Evolutionary conservation across 2,797 vertebrate species (phyloP), one percentile per base, ranked within the genome.

Genomic region (Lemur catta): DNA sequence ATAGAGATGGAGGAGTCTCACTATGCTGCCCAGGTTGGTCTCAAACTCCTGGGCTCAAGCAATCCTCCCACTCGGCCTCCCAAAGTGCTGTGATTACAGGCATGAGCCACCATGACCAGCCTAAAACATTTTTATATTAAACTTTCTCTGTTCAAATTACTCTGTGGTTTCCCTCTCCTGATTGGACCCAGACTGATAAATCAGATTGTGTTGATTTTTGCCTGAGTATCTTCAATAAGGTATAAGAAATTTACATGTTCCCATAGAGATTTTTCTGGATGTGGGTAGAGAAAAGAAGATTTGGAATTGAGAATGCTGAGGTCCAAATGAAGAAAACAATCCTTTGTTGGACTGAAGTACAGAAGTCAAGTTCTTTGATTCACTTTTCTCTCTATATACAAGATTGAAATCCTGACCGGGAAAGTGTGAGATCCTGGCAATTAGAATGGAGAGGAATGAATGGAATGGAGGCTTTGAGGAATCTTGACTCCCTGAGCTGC

Each of bases 141-240:
- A 57, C 9, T 67, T 93, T 84, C 35, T 95, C 43, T 93, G 24
- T 86, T 89, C 50, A 80, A 94, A 63, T 80, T 24, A 67, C 57
- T 79, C 11, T 46, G 63, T 79, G n/a, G 28, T 50, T 82, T 93
- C 26, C 71, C 33, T 78, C 67, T 84, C 13, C 2, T 20, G 57
- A 87, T 46, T 87, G 43, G 55, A 84, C 63, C 4, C 18, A 87
- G 48, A 79, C 15, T 57, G 38, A 71, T 38, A 61, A 30, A 26
- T 69, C 35, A 79, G 52, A 59, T 38, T 50, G 22, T 67, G 38
- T 17, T 81, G 43, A 59, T 86, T 94, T 97, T 55, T 52, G 90
- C 81, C 69, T 59, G 52, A 78, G 52, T 41, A 78, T 20, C 35
- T 63, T 79, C 33, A 82, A 24, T 82, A 71, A 75, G 22, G 28